Evolutionary conservation across 2,888 invertebrate species (phyloP).

Genomic region (Caenorhabditis uteleia): DNA sequence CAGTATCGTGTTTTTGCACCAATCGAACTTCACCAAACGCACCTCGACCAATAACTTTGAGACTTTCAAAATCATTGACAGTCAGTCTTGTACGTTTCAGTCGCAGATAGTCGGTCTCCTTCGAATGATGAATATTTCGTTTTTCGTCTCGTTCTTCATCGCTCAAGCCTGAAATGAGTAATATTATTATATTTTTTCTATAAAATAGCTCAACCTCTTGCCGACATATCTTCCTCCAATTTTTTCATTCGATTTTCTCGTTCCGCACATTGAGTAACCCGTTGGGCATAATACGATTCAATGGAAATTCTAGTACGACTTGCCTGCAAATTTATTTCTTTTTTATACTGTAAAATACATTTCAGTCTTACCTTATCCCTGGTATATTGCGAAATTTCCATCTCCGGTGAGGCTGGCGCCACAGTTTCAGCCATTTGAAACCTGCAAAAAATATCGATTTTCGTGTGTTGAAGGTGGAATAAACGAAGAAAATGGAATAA

Average conservation of each 20-base stretch:
- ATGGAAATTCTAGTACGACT: slow-evolving; percentile 94
- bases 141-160: slow-evolving; percentile 82
- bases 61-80: slow-evolving; percentile 96
- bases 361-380: slow-evolving; percentile 50
- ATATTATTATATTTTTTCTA: neutral
- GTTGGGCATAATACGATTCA: slow-evolving; percentile 97
- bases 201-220: slow-evolving; percentile 77
- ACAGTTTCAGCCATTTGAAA: slow-evolving; percentile 28
- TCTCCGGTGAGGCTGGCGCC: no score
- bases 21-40: slow-evolving; percentile 81
- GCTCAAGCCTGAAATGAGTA: slow-evolving; percentile 37
- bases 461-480: no score
- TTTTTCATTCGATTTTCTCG: slow-evolving; percentile 80
- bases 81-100: slow-evolving; percentile 81
- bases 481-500: no score
- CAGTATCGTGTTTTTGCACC: slow-evolving; percentile 99
- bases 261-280: slow-evolving; percentile 90
- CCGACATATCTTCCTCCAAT: slow-evolving; percentile 92
- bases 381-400: slow-evolving; percentile 59
- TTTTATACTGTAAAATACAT: neutral
- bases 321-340: slow-evolving; percentile 35
- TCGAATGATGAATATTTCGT: slow-evolving; percentile 92
- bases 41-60: slow-evolving; percentile 79
- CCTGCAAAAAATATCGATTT: neutral
- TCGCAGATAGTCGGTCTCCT: slow-evolving; percentile 96